Percentiles rank a stretch among this genome's conserved stretches.
Evolutionary conservation across 2,797 vertebrate species (phyloP).

Genomic region (Nothura maculosa): DNA sequence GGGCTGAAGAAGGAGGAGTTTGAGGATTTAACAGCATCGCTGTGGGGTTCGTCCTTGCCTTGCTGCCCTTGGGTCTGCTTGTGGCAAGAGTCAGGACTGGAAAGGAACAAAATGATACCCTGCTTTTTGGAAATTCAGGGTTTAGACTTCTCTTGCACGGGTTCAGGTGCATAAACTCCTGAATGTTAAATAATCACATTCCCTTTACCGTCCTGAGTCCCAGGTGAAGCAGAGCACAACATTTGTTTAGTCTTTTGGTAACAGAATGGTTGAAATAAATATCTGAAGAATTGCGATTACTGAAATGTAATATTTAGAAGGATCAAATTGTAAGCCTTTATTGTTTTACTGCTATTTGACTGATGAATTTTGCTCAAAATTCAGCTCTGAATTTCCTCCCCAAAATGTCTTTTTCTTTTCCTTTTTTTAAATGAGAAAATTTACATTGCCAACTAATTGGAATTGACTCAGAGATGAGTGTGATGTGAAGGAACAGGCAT

Average conservation of each 20-base stretch:
- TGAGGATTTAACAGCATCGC: not conserved
- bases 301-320: not conserved
- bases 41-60: not conserved
- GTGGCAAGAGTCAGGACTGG: not conserved
- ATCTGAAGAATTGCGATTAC: not conserved
- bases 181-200: not conserved
- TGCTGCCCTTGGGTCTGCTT: conserved; percentile 39
- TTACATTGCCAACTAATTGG: not conserved
- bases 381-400: not conserved
- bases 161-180: not conserved
- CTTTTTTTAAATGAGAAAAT: not conserved
- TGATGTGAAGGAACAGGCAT: not conserved
- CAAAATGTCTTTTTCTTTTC: not conserved
- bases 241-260: not conserved
- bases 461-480: not conserved
- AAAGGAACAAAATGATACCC: not conserved
- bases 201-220: not conserved
- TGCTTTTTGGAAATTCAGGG: not conserved
- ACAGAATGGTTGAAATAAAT: not conserved
- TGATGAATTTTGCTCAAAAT: not conserved
- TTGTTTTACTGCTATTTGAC: not conserved
- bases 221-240: not conserved
- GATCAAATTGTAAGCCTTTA: not conserved
- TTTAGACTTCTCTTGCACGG: not conserved
- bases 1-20: not conserved